A percentile compares a stretch with the other conserved stretches of the same genome.
Conservation (phyloP, 2,797 vertebrate species). For the Poeciliopsis presidionis region DNA sequence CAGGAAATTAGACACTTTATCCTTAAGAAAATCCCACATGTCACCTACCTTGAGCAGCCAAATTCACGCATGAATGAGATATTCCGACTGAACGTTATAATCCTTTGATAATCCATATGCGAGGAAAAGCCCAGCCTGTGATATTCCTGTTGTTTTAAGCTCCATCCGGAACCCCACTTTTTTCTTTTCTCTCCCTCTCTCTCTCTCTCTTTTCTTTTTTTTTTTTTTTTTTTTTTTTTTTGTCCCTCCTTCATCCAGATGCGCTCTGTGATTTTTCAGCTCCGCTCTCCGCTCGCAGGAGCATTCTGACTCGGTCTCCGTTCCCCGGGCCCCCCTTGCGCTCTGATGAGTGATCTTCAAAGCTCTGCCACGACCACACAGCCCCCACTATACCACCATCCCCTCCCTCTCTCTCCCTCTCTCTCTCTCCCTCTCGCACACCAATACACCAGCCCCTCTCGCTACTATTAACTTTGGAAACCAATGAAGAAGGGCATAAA, state of each 20-base stretch:
- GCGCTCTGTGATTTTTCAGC: slow-evolving; percentile 57
- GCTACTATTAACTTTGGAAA: slow-evolving; percentile 75
- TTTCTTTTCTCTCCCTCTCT: too few species aligned
- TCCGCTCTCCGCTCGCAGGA: slow-evolving; percentile 55
- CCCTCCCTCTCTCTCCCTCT: slow-evolving; percentile 25
- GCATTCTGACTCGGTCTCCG: slow-evolving; percentile 73
- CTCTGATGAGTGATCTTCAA: slow-evolving; percentile 84
- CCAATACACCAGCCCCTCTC: slow-evolving; percentile 62
- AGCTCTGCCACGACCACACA: slow-evolving; percentile 81
- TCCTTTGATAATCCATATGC: slow-evolving; percentile 76
- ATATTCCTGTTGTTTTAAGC: slow-evolving; percentile 61
- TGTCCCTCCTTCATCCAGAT: slow-evolving; percentile 62
- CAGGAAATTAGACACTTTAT: slow-evolving; percentile 3
- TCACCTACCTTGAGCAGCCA: slow-evolving; percentile 72
- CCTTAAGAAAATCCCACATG: slow-evolving; percentile 11
- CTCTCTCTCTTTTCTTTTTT: too few species aligned
- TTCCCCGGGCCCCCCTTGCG: slow-evolving; percentile 69
- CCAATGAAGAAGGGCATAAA: slow-evolving; percentile 62
- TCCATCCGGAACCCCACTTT: slow-evolving; percentile 57
- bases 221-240: slow-evolving; percentile 21
- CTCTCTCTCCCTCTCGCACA: slow-evolving; percentile 39
- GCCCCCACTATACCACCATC: slow-evolving; percentile 40
- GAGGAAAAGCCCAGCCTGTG: slow-evolving; percentile 53
- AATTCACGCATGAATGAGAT: slow-evolving; percentile 62
- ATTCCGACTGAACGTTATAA: slow-evolving; percentile 67